Percentiles rank a stretch among this genome's conserved stretches.
These are phyloP conservation scores for Morpho achilles DNA, from an alignment of 2,888 invertebrate species.

Conservation along the genomic window DNA sequence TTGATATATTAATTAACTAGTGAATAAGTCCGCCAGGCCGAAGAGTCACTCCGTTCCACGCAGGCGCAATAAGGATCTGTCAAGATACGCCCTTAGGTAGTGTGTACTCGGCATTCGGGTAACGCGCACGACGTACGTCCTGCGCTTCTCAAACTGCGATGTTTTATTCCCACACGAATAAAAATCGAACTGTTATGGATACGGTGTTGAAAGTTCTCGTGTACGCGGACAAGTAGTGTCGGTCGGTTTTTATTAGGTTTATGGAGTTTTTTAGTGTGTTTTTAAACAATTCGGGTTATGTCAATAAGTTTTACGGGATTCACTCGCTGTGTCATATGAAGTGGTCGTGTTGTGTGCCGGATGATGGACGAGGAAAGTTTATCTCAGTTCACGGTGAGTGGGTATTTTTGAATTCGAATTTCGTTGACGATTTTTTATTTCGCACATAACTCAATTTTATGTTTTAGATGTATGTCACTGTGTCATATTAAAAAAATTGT, in stretches of 20 bases:
- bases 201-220: constrained; percentile 46
- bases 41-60: constrained; percentile 71
- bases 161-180: constrained; percentile 42
- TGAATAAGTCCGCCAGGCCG: constrained; percentile 70
- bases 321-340: constrained; percentile 34
- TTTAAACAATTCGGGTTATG: constrained; percentile 29
- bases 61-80: constrained; percentile 59
- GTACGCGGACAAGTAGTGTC: constrained; percentile 33
- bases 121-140: constrained; percentile 43
- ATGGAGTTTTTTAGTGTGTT: constrained; percentile 31
- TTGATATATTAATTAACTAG: constrained; percentile 78
- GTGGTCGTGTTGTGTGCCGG: constrained; percentile 58
- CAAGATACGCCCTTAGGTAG: constrained; percentile 68
- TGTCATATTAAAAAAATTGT: no score
- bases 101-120: constrained; percentile 51
- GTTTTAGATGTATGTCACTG: no score
- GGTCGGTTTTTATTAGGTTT: constrained; percentile 19
- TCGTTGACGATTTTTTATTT: constrained; percentile 23
- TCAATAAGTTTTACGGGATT: constrained; percentile 34
- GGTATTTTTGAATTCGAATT: constrained; percentile 24
- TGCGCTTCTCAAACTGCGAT: constrained; percentile 33
- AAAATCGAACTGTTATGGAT: constrained; percentile 44
- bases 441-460: neutral
- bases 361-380: constrained; percentile 56
- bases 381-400: constrained; percentile 56